phyloP scores from a whole-genome alignment of 2,113 vertebrate species.

The Atherinomorus stipes region DNA sequence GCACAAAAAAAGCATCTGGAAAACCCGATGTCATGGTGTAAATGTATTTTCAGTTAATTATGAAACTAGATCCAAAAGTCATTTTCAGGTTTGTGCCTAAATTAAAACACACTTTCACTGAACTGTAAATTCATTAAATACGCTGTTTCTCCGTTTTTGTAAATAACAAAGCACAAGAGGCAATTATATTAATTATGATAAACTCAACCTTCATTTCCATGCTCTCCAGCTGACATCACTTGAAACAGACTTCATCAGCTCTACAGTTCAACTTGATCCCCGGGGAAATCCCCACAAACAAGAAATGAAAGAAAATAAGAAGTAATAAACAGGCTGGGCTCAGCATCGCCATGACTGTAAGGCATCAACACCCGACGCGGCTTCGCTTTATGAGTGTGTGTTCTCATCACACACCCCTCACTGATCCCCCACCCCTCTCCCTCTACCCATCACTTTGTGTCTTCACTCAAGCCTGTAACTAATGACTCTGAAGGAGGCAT shows the following conservation, averaged over 20 bases:
- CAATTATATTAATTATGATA: background rate
- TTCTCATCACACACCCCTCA: background rate
- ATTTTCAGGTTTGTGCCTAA: background rate
- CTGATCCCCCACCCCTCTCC: background rate
- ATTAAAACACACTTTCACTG: background rate
- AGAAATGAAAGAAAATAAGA: background rate
- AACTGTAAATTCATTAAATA: background rate
- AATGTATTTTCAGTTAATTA: background rate
- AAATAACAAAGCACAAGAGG: background rate
- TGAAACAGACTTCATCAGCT: background rate
- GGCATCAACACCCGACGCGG: background rate
- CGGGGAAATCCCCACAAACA: background rate
- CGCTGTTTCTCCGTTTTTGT: background rate
- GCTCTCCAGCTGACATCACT: background rate
- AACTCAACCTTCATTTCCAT: background rate
- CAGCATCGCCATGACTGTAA: background rate
- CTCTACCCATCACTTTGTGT: slow-evolving; percentile 42
- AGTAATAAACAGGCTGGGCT: slow-evolving; percentile 22
- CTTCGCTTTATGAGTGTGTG: slow-evolving; percentile 19
- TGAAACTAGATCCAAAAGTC: background rate
- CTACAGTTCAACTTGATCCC: background rate
- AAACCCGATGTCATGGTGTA: background rate
- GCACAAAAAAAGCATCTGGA: background rate
- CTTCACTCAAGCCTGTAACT: slow-evolving; percentile 67
- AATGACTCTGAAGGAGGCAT: slow-evolving; percentile 64